Conservation (phyloP, 2,888 invertebrate genomes). For the Brenthis daphne region DNA sequence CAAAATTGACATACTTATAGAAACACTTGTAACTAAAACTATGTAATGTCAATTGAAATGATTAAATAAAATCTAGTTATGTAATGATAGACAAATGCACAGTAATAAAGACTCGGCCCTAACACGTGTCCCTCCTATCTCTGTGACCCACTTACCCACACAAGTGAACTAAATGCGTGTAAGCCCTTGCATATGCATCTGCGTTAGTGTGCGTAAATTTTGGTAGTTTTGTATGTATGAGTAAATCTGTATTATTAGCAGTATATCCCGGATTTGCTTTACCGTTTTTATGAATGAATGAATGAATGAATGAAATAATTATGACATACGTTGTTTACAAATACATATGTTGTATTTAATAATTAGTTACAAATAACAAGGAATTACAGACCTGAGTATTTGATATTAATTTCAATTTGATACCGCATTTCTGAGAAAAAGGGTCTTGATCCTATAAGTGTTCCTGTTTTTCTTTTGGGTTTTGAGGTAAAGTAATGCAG, state of each 20-base stretch:
- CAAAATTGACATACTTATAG: not conserved
- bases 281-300: too few relatives aligned
- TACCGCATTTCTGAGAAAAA: too few relatives aligned
- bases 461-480: too few relatives aligned
- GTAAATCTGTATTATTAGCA: constrained; percentile 37
- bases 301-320: too few relatives aligned
- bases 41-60: too few relatives aligned
- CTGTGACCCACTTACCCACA: constrained; percentile 78
- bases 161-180: constrained; percentile 36
- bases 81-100: constrained; percentile 44
- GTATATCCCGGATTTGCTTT: not conserved
- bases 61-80: not conserved
- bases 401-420: too few relatives aligned
- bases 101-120: constrained; percentile 69
- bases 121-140: constrained; percentile 80
- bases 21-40: not conserved
- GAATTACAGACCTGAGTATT: too few relatives aligned
- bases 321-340: too few relatives aligned
- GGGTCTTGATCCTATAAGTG: too few relatives aligned
- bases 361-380: too few relatives aligned
- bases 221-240: constrained; percentile 40
- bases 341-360: too few relatives aligned
- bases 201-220: constrained; percentile 52
- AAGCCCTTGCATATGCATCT: constrained; percentile 53
- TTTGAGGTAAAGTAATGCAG: too few relatives aligned